These are phyloP conservation scores for Myiotriccus ornatus DNA, from an alignment of 2,797 vertebrate species.

Conservation along the genomic window DNA sequence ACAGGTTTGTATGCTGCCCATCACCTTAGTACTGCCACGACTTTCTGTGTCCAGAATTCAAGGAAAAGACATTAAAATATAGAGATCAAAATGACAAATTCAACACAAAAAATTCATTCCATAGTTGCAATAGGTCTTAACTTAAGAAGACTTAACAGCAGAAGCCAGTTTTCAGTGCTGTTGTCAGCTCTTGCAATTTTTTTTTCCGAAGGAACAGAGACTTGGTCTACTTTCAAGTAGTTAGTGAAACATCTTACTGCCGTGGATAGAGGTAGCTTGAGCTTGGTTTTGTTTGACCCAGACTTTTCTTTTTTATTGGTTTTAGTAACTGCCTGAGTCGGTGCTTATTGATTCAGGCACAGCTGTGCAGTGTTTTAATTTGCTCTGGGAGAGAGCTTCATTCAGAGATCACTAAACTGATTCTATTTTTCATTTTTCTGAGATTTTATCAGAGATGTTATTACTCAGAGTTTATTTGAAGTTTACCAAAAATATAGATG, in stretches of 20 bases:
- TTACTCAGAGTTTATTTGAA: not conserved
- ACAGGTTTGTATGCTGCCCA: not conserved
- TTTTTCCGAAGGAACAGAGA: not conserved
- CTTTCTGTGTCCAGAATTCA: not conserved
- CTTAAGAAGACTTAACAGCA: not conserved
- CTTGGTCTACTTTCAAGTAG: not conserved
- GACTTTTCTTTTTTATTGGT: conserved; percentile 1
- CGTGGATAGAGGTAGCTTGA: not conserved
- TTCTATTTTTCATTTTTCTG: not conserved
- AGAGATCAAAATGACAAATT: not conserved
- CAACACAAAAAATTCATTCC: not conserved
- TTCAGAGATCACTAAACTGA: not conserved
- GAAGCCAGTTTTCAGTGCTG: not conserved
- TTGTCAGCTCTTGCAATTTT: not conserved
- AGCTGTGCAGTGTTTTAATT: not conserved
- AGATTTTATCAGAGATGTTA: not conserved
- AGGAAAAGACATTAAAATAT: not conserved
- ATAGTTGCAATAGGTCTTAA: not conserved
- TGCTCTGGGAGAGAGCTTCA: not conserved
- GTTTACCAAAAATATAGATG: not conserved
- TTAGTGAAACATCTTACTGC: not conserved
- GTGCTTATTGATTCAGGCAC: not conserved
- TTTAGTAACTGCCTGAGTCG: not conserved
- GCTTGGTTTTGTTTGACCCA: not conserved
- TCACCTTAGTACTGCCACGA: not conserved